Percentiles rank a stretch among this genome's conserved stretches.
These are phyloP conservation scores for Melopsittacus undulatus DNA, from an alignment of 2,797 vertebrate genomes.

Conservation along the genomic window DNA sequence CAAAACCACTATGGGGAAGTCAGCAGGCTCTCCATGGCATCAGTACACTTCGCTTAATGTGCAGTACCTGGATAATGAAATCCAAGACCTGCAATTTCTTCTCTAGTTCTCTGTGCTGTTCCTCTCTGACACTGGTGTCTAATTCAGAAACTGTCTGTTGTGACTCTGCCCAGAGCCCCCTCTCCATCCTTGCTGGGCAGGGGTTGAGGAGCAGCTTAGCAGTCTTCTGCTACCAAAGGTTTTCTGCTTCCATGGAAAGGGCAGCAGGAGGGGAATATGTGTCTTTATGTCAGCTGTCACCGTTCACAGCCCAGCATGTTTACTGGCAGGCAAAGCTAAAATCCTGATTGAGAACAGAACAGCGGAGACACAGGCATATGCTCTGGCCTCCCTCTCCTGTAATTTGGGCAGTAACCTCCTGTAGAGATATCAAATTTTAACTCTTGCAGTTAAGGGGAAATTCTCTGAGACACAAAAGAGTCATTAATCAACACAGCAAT, in stretches of 20 bases:
- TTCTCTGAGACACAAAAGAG: not conserved
- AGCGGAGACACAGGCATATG: not conserved
- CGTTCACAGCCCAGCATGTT: not conserved
- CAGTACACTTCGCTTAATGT: not conserved
- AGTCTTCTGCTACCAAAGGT: not conserved
- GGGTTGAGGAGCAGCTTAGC: not conserved
- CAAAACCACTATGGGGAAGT: not conserved
- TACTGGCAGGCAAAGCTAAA: not conserved
- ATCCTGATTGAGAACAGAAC: not conserved
- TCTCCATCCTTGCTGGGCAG: not conserved
- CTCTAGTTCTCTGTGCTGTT: not conserved
- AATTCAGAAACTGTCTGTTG: not conserved
- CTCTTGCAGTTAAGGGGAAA: not conserved
- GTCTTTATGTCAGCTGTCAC: not conserved
- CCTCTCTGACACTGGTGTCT: not conserved
- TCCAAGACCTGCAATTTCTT: not conserved
- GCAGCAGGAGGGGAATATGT: fast-evolving
- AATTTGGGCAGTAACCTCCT: not conserved
- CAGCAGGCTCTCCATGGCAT: not conserved
- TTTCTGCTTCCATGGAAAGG: not conserved
- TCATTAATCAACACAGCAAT: not conserved
- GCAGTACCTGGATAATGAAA: not conserved
- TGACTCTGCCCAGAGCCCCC: fast-evolving
- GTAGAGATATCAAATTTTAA: not conserved
- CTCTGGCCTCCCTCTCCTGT: not conserved